These are phyloP conservation scores for Eriocheir sinensis DNA, from an alignment of 1,140 invertebrate genomes.

Conservation along the genomic window DNA sequence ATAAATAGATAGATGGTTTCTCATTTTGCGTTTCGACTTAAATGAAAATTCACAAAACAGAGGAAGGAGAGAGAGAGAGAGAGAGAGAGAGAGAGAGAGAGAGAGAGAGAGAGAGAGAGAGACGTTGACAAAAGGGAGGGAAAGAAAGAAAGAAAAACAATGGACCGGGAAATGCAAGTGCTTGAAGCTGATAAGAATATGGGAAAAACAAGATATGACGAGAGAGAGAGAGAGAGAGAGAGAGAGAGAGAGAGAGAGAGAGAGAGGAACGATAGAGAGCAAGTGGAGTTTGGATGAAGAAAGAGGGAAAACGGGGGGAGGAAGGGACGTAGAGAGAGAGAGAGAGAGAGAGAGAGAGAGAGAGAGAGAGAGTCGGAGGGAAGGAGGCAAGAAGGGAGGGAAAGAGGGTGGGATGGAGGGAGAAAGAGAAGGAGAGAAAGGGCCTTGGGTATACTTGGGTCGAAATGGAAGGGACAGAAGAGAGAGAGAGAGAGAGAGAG, in stretches of 20 bases:
- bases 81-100: not conserved
- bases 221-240: slow-evolving; percentile 3
- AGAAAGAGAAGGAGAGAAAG: too few relatives aligned
- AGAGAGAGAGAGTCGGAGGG: too few relatives aligned
- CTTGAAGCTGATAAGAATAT: not conserved
- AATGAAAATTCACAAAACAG: not conserved
- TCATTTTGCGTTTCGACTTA: not conserved
- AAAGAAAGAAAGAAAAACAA: not conserved
- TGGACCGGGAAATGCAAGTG: too few relatives aligned
- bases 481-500: too few relatives aligned
- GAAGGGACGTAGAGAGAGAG: too few relatives aligned
- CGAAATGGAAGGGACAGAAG: too few relatives aligned
- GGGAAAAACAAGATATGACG: not conserved
- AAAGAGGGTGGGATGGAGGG: too few relatives aligned
- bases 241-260: not conserved
- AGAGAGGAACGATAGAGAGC: too few relatives aligned
- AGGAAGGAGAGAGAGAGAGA: not conserved
- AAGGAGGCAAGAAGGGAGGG: too few relatives aligned
- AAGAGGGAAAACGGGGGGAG: not conserved
- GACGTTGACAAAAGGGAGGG: not conserved
- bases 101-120: not conserved
- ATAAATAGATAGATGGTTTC: not conserved
- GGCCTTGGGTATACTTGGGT: too few relatives aligned
- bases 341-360: too few relatives aligned
- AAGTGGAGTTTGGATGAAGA: not conserved